Evolutionary conservation across 2,113 vertebrate genomes (phyloP), one percentile per base, ranked within the genome.

Genomic region (Pipa parva): DNA sequence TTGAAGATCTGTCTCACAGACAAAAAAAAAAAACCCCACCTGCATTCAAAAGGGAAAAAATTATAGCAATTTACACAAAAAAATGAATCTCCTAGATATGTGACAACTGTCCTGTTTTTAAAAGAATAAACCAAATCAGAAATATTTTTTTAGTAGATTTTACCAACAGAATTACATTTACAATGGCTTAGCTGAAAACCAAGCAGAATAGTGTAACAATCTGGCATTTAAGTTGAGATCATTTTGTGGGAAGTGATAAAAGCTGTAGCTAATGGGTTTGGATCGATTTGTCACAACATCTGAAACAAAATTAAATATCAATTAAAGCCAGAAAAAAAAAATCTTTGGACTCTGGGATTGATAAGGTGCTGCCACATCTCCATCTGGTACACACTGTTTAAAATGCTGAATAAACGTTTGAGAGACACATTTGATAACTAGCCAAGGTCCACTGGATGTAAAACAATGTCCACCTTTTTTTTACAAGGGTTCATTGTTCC

Each of bases 391-490:
- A 28, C 81, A 85, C 88, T 88, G 83, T 78, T 82, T 86, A 82
- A 80, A 83, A 85, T 73, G 75, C 74, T 85, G 79, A 80, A 83
- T 81, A 74, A 77, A 78, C 73, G 76, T 82, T 77, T 78, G 84
- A 85, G 83, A 82, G 83, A 83, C 62, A 39, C 81, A 76, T 85
- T 81, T 89, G 82, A 84, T 81, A 86, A 76, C 73, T 50, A 71
- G 88, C 88, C 86, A 87, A 90, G 87, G 88, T 88, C 88, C 84
- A 64, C 73, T 81, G 81, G 85, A 86, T 82, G 85, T 85, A 85
- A 88, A 88, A 91, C 87, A 90, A 90, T 89, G 81, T 75, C 83
- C 83, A 86, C 78, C 81, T 84, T 87, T 54, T n/a, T n/a, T 85
- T 84, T 85, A 90, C 89, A 90, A 88, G 87, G 73, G 48, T 52